phyloP scores from a whole-genome alignment of 1,140 invertebrate species.

The Fopius arisanus region DNA sequence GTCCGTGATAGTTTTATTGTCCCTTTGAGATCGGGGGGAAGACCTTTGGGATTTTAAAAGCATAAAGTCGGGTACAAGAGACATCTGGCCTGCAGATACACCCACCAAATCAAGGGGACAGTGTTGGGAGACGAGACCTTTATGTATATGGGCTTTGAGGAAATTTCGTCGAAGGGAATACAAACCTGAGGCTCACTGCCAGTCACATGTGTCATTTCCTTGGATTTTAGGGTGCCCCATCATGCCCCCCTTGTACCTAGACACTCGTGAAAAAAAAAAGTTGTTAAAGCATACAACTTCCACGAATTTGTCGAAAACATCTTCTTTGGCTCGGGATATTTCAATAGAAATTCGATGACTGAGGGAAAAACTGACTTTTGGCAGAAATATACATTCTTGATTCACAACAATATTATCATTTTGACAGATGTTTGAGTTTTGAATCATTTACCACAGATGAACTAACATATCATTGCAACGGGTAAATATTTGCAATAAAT shows the following conservation, averaged over 20 bases:
- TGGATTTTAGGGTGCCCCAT: neutral
- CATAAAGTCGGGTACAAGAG: conserved; percentile 4
- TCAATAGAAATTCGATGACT: neutral
- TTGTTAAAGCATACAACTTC: neutral
- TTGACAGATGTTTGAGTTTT: no score
- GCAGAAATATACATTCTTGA: no score
- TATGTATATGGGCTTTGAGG: conserved; percentile 19
- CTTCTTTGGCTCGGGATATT: neutral
- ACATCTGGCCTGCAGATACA: conserved; percentile 40
- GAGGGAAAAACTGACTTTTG: no score
- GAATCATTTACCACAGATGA: no score
- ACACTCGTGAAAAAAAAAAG: neutral
- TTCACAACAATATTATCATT: no score
- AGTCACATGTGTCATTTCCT: conserved; percentile 25
- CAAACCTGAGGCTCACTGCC: conserved; percentile 19
- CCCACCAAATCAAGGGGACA: conserved; percentile 14
- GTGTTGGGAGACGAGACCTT: neutral
- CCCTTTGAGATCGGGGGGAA: neutral
- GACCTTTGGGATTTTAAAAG: conserved; percentile 4
- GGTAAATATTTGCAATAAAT: no score
- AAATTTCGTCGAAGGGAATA: conserved; percentile 24
- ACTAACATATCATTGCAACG: no score
- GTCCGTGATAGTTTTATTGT: conserved; percentile 17
- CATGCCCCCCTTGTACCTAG: neutral
- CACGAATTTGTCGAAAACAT: conserved; percentile 6